These are phyloP conservation scores for Cryptus armator DNA, from an alignment of 2,888 invertebrate species.

Conservation along the genomic window DNA sequence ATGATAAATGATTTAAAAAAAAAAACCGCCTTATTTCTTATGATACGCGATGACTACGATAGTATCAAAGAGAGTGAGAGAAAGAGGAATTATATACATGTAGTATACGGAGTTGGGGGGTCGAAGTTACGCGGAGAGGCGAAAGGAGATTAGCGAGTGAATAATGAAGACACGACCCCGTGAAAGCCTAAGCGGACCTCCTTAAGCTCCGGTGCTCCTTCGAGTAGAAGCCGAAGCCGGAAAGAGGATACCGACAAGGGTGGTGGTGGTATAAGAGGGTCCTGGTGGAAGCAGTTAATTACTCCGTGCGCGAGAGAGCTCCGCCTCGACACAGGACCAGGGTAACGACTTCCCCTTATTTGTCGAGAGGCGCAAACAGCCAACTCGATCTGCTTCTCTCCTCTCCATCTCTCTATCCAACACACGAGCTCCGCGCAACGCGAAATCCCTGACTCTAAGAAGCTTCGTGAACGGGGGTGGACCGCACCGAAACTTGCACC, in stretches of 20 bases:
- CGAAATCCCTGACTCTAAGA: slow-evolving; percentile 56
- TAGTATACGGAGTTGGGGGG: slow-evolving; percentile 18
- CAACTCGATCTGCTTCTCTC: slow-evolving; percentile 77
- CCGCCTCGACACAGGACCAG: slow-evolving; percentile 66
- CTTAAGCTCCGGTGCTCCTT: slow-evolving; percentile 79
- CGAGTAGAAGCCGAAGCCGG: slow-evolving; percentile 80
- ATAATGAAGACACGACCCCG: slow-evolving; percentile 83
- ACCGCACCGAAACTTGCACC: slow-evolving; percentile 60
- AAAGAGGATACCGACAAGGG: slow-evolving; percentile 71
- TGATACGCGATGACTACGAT: background rate
- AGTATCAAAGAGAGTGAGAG: background rate
- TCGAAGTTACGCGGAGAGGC: slow-evolving; percentile 69
- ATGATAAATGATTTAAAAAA: slow-evolving; percentile 11
- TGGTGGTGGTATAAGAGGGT: slow-evolving; percentile 41
- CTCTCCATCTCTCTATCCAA: slow-evolving; percentile 13
- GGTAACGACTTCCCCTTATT: slow-evolving; percentile 84
- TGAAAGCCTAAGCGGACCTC: slow-evolving; percentile 82
- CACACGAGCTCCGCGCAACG: slow-evolving; percentile 19
- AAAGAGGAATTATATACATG: background rate
- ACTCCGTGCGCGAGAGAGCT: slow-evolving; percentile 64
- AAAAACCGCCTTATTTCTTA: slow-evolving; percentile 29
- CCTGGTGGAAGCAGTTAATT: slow-evolving; percentile 70
- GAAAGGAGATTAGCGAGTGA: slow-evolving; percentile 83
- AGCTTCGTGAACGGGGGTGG: slow-evolving; percentile 26
- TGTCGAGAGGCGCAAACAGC: slow-evolving; percentile 83